Base-by-base conservation (phyloP, 2,797 vertebrate genomes). In the Tolypeutes matacus region DNA sequence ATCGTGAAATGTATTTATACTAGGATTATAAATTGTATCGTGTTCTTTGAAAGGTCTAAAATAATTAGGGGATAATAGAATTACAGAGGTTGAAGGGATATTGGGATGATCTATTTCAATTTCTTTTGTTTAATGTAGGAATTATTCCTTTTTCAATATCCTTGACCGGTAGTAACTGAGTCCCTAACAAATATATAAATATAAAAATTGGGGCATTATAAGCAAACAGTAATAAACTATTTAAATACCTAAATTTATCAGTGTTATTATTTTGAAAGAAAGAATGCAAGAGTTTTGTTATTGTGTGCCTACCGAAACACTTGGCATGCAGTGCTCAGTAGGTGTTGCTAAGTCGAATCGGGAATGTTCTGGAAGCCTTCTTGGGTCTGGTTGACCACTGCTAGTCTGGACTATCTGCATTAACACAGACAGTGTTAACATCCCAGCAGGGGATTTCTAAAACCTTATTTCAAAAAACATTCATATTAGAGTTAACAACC, bases 31-130 rank as follows among this genome's bases (percentile, higher is more conserved):
- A 87, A 83, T 31, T 23, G 25, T 64, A 80, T 9, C 53, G 42
- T 83, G 23, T 13, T 86, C 77, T 80, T 85, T 93, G 58, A 81
- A 96, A 93, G 64, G 53, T 17, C 84, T 89, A 64, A 94, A 76
- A 90, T 92, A 93, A 86, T 90, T n/a, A 88, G 5, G 9, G 62
- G 75, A 64, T 90, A 85, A 93, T 2, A 77, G 75, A 89, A 72
- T 84, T 91, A 20, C 58, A 80, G 65, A 86, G 53, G 85, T 13
- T 7, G n/a, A 39, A 86, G 36, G 49, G 15, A 65, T 53, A 58
- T 82, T 0, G 3, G 12, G 21, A 5, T 7, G 88, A 65, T 27
- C n/a, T 20, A 80, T 83, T 83, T 97, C 29, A 70, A 39, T 90
- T 92, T 92, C 51, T 95, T 77, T 46, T 89, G 76, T 86, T 5